These are phyloP conservation scores for Labeo calbasu DNA, from an alignment of 2,797 vertebrate species.

Conservation along the genomic window DNA sequence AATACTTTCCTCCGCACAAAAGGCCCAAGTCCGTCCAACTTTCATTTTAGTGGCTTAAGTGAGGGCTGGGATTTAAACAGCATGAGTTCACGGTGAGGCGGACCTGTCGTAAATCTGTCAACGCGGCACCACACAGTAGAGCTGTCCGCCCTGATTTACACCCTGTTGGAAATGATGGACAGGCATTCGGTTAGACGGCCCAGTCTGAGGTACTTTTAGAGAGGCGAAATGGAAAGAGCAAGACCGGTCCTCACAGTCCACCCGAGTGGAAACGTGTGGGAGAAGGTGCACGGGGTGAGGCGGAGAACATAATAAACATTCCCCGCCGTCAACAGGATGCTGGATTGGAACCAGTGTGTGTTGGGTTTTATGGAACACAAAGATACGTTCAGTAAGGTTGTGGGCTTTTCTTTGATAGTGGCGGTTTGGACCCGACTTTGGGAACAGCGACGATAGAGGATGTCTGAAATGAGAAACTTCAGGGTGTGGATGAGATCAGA, in stretches of 20 bases:
- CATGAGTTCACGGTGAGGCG: constrained; percentile 70
- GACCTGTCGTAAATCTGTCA: constrained; percentile 77
- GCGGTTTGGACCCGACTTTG: constrained; percentile 10
- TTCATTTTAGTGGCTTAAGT: constrained; percentile 47
- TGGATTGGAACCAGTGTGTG: neutral
- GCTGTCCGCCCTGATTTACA: constrained; percentile 70
- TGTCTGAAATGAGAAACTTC: constrained; percentile 17
- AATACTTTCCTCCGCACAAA: constrained; percentile 40
- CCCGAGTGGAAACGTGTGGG: constrained; percentile 42
- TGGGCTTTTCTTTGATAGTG: constrained; percentile 24
- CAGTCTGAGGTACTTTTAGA: constrained; percentile 51
- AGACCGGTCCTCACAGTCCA: constrained; percentile 61
- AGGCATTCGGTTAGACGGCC: constrained; percentile 58
- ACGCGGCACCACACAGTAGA: constrained; percentile 63
- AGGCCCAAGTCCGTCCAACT: constrained; percentile 34
- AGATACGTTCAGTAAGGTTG: neutral
- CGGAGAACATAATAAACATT: constrained; percentile 36
- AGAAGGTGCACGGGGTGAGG: neutral
- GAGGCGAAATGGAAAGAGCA: neutral
- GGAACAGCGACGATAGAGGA: neutral
- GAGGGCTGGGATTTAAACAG: constrained; percentile 57
- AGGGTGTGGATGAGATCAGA: constrained; percentile 23
- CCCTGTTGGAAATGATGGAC: constrained; percentile 72
- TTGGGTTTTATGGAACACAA: constrained; percentile 18
- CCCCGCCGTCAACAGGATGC: constrained; percentile 25